phyloP scores from a whole-genome alignment of 2,113 vertebrate genomes.

The Toxotes chatareus region DNA sequence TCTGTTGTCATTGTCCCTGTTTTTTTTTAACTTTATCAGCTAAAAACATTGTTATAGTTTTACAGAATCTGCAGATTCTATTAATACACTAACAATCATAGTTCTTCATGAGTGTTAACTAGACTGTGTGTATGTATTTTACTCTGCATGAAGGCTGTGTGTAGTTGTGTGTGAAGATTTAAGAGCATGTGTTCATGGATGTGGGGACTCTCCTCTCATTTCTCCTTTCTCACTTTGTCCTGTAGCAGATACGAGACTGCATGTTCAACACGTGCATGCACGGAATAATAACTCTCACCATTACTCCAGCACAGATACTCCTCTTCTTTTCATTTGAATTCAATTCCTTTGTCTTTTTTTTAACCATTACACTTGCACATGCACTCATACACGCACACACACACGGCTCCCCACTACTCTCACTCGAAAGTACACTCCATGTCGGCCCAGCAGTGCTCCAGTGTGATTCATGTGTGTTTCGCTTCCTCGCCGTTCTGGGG shows the following conservation, averaged over 20 bases:
- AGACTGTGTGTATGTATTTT: no score
- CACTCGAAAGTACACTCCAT: not conserved
- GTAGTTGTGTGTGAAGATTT: not conserved
- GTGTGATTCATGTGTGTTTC: slow-evolving; percentile 44
- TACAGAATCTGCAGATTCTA: no score
- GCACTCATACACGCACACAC: not conserved
- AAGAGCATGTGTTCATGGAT: not conserved
- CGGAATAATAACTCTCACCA: slow-evolving; percentile 23
- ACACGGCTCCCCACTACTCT: not conserved
- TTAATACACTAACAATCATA: no score
- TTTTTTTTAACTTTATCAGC: no score
- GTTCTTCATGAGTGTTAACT: no score
- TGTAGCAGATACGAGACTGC: not conserved
- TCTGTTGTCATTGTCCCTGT: no score
- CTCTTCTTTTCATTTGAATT: not conserved
- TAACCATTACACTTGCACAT: not conserved
- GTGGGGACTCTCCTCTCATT: not conserved
- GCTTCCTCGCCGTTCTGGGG: not conserved
- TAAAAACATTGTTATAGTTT: no score
- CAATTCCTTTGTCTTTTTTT: not conserved
- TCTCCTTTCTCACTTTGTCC: slow-evolving; percentile 22
- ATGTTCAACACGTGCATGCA: slow-evolving; percentile 14
- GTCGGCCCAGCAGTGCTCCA: slow-evolving; percentile 17
- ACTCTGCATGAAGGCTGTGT: no score
- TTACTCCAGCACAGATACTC: not conserved